phyloP scores from a whole-genome alignment of 2,113 vertebrate species.

The Podilymbus podiceps region DNA sequence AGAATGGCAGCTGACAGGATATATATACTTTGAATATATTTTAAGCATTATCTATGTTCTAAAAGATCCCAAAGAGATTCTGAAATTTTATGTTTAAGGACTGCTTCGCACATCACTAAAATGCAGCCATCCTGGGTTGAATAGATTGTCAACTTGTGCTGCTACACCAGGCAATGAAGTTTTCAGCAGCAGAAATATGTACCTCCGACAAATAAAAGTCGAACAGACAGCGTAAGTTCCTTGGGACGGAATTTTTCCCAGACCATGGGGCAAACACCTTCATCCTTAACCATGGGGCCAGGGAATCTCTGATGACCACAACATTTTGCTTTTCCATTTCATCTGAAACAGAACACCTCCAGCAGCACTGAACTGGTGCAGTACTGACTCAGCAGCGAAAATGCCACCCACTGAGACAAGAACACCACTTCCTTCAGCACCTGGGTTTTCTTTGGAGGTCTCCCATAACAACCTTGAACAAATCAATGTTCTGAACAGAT shows the following conservation, averaged over 20 bases:
- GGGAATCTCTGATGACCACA: constrained; percentile 26
- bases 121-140: background rate
- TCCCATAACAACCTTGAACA: constrained; percentile 16
- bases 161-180: background rate
- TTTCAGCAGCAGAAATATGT: background rate
- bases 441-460: constrained; percentile 56
- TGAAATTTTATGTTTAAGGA: background rate
- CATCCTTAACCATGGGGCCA: background rate
- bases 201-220: background rate
- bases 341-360: constrained; percentile 39
- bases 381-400: constrained; percentile 65
- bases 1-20: background rate
- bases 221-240: background rate
- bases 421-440: constrained; percentile 28
- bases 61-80: background rate
- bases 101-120: background rate
- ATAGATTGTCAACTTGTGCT: background rate
- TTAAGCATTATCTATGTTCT: background rate
- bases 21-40: background rate
- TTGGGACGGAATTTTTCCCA: constrained; percentile 23
- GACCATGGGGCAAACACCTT: background rate
- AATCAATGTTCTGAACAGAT: background rate
- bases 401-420: constrained; percentile 64
- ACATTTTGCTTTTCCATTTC: constrained; percentile 56
- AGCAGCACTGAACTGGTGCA: constrained; percentile 16